Evolutionary conservation across 1,140 invertebrate genomes (phyloP).

Genomic region (Propsilocerus akamusi): DNA sequence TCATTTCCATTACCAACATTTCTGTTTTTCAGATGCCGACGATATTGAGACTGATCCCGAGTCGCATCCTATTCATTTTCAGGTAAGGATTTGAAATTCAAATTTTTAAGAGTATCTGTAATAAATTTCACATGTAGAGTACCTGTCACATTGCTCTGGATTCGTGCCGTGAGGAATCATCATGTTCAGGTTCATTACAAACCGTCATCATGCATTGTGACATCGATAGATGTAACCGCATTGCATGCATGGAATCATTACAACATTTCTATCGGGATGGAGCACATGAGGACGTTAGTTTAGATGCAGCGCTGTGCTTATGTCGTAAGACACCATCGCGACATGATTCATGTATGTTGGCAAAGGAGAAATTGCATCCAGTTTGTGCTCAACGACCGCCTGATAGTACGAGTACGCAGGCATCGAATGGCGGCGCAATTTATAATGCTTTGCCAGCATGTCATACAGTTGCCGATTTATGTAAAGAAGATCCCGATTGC

Average conservation of each 20-base stretch:
- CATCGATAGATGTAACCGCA: slow-evolving; percentile 49
- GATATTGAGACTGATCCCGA: slow-evolving; percentile 4
- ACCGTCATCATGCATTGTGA: slow-evolving; percentile 67
- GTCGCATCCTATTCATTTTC: background rate
- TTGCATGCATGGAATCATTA: slow-evolving; percentile 73
- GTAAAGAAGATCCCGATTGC: slow-evolving; percentile 53
- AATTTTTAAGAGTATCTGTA: background rate
- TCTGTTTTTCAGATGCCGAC: background rate
- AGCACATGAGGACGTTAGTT: slow-evolving; percentile 53
- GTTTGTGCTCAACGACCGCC: slow-evolving; percentile 61
- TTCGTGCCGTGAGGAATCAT: slow-evolving; percentile 52
- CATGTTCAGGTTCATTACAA: slow-evolving; percentile 53
- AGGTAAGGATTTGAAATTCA: background rate
- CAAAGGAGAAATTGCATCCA: slow-evolving; percentile 73
- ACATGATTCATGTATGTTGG: slow-evolving; percentile 65
- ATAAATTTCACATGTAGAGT: slow-evolving; percentile 35
- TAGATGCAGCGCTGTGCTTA: slow-evolving; percentile 78
- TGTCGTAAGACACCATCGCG: slow-evolving; percentile 74
- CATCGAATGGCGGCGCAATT: slow-evolving; percentile 20
- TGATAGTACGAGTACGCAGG: slow-evolving; percentile 31
- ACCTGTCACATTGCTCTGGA: slow-evolving; percentile 59
- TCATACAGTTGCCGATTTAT: slow-evolving; percentile 56
- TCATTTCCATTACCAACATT: background rate
- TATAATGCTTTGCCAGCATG: slow-evolving; percentile 51
- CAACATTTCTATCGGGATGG: slow-evolving; percentile 60